Conservation (phyloP, 2,113 vertebrate species). For the Ancistrus triradiatus region DNA sequence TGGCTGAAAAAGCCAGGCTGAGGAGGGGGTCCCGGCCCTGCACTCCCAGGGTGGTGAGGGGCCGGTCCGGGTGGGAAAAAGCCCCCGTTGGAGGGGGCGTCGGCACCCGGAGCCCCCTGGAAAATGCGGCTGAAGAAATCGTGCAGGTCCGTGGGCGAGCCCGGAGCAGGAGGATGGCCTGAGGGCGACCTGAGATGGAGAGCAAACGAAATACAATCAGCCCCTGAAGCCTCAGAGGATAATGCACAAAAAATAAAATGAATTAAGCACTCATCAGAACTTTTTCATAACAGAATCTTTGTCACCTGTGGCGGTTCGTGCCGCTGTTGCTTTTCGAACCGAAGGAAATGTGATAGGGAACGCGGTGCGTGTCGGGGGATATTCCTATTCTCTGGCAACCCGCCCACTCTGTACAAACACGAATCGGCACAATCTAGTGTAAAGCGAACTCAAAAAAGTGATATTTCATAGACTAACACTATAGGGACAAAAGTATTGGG, state of each 20-base stretch:
- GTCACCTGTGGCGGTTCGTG: slow-evolving; percentile 76
- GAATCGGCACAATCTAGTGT: slow-evolving; percentile 5
- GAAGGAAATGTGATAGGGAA: slow-evolving; percentile 92
- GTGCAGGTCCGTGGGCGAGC: slow-evolving; percentile 78
- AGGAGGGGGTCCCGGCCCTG: slow-evolving; percentile 57
- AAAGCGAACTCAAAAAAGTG: not conserved
- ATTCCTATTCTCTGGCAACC: slow-evolving; percentile 89
- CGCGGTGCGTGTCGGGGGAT: slow-evolving; percentile 87
- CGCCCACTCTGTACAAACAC: slow-evolving; percentile 81
- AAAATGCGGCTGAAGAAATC: slow-evolving; percentile 86
- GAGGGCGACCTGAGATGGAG: slow-evolving; percentile 66
- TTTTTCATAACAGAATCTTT: not conserved
- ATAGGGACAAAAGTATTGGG: no score
- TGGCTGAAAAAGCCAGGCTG: slow-evolving; percentile 66
- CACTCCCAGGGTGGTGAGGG: slow-evolving; percentile 49
- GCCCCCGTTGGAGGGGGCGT: slow-evolving; percentile 74
- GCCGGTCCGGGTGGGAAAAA: slow-evolving; percentile 73
- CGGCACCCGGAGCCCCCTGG: slow-evolving; percentile 72
- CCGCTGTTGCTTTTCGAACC: slow-evolving; percentile 74
- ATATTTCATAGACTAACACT: no score
- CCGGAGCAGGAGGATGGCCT: slow-evolving; percentile 62
- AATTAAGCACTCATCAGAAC: not conserved
- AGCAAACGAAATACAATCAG: not conserved
- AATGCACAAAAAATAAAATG: no score
- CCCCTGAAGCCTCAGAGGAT: not conserved